Conservation (phyloP, 1,140 invertebrate genomes). For the Zaprionus tsacasi region DNA sequence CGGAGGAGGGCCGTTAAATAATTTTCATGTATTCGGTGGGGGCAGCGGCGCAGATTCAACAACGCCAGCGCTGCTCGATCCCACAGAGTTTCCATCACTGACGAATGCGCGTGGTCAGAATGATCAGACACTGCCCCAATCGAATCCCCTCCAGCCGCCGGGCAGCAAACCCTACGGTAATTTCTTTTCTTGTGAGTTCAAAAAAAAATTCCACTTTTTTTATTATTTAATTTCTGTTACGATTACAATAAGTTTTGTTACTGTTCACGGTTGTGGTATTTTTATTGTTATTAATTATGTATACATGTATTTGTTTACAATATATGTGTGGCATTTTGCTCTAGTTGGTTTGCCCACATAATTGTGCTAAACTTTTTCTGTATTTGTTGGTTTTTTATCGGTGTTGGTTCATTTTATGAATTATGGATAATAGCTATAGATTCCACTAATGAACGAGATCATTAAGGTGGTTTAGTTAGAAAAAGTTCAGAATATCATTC, state of each 20-base stretch:
- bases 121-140: conserved; percentile 90
- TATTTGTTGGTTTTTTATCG: conserved; percentile 19
- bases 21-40: conserved; percentile 90
- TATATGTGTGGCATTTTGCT: neutral
- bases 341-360: conserved; percentile 2
- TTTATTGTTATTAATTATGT: neutral
- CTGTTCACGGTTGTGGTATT: conserved; percentile 32
- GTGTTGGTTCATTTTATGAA: conserved; percentile 25
- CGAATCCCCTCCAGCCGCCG: conserved; percentile 91
- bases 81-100: conserved; percentile 95
- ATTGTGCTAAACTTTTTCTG: conserved; percentile 30
- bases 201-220: conserved; percentile 76
- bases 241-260: conserved; percentile 25
- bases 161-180: conserved; percentile 95
- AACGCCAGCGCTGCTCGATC: conserved; percentile 93
- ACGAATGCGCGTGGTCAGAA: conserved; percentile 91
- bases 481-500: neutral
- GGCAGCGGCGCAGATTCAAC: conserved; percentile 87
- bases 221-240: conserved; percentile 67
- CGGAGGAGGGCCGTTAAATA: conserved; percentile 85
- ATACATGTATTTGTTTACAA: conserved; percentile 10
- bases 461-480: too few relatives aligned
- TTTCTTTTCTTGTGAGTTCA: conserved; percentile 84
- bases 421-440: neutral
- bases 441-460: neutral